These are phyloP conservation scores for Tetanocera ferruginea DNA, from an alignment of 2,888 invertebrate genomes.

Conservation along the genomic window DNA sequence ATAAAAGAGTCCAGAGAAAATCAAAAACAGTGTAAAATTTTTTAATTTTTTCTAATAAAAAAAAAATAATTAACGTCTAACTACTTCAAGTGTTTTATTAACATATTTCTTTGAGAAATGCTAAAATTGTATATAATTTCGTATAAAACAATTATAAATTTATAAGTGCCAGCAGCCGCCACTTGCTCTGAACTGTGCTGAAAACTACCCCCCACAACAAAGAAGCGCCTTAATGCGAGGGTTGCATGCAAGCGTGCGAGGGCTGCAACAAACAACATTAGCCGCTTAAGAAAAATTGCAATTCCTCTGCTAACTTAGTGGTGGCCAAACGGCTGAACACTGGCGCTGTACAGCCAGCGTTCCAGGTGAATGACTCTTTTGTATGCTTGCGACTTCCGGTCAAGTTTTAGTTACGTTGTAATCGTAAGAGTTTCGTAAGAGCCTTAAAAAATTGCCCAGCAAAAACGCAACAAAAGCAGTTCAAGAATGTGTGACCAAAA, in stretches of 20 bases:
- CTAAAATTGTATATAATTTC: too few species aligned
- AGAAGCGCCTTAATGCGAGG: constrained; percentile 7
- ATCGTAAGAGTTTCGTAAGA: not conserved
- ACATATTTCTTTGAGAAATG: too few species aligned
- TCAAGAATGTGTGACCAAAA: constrained; percentile 18
- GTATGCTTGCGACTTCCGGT: constrained; percentile 65
- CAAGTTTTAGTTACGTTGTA: constrained; percentile 52
- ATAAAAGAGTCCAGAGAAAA: not conserved
- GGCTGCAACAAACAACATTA: not conserved
- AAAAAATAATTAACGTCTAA: not conserved
- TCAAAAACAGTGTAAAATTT: not conserved
- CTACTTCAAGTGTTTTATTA: too few species aligned
- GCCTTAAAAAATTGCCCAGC: not conserved
- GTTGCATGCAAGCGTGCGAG: constrained; percentile 25
- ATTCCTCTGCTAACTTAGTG: not conserved
- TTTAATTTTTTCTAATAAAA: not conserved
- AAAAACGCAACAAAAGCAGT: not conserved
- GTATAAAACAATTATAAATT: too few species aligned
- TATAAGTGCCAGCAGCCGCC: too few species aligned
- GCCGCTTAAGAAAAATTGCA: not conserved
- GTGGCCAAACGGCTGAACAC: constrained; percentile 1
- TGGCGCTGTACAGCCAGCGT: constrained; percentile 11
- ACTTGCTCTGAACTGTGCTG: too few species aligned
- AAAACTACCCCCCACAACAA: not conserved
- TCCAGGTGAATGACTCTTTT: constrained; percentile 67